These are phyloP conservation scores for Cryptus armator DNA, from an alignment of 2,888 invertebrate genomes.

Conservation along the genomic window DNA sequence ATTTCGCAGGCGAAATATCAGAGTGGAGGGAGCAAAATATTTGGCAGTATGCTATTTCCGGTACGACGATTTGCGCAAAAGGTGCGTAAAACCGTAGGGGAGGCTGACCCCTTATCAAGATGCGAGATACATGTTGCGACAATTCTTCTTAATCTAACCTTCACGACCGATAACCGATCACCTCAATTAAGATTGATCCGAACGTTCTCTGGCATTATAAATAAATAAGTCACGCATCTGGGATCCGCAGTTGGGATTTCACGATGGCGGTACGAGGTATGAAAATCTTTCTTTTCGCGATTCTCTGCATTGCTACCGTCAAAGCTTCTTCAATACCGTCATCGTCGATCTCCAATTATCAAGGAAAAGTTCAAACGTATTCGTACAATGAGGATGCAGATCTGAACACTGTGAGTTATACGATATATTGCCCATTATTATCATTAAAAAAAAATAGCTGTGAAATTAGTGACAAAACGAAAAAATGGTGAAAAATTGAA, in stretches of 20 bases:
- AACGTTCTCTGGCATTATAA: conserved; percentile 37
- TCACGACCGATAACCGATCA: not conserved
- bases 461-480: not conserved
- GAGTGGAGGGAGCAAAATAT: too few relatives aligned
- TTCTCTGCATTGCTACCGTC: conserved; percentile 28
- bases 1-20: too few relatives aligned
- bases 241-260: conserved; percentile 38
- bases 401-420: conserved; percentile 58
- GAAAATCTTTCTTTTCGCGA: conserved; percentile 15
- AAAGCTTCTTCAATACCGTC: not conserved
- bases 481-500: conserved; percentile 17
- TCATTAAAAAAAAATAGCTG: not conserved
- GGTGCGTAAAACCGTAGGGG: too few relatives aligned
- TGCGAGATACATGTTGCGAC: not conserved
- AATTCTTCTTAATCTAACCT: not conserved
- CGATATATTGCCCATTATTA: not conserved
- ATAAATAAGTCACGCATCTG: conserved; percentile 23
- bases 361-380: not conserved
- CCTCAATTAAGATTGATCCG: not conserved
- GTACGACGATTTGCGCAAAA: too few relatives aligned
- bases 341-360: not conserved
- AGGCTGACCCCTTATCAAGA: not conserved
- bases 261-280: conserved; percentile 35
- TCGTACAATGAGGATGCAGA: conserved; percentile 53
- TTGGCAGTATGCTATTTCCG: too few relatives aligned